Evolutionary conservation across 2,888 invertebrate species (phyloP).

Genomic region (Agonum fuliginosum): DNA sequence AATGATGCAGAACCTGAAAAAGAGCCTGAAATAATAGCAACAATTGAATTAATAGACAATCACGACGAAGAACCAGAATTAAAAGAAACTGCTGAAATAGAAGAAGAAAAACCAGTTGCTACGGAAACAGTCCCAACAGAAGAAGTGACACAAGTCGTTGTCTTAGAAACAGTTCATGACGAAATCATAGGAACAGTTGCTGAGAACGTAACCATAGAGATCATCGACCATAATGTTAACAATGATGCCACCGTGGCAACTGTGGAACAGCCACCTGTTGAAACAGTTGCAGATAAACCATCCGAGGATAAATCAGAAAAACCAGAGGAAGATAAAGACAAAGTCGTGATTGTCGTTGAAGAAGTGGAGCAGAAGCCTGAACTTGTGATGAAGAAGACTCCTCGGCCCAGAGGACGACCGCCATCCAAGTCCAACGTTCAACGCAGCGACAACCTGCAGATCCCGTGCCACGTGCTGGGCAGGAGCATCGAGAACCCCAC

Average conservation of each 20-base stretch:
- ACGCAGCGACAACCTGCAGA: background rate
- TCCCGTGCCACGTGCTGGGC: conserved; percentile 72
- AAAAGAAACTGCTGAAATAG: conserved; percentile 7
- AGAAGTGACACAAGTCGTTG: background rate
- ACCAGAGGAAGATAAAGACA: background rate
- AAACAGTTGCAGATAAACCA: background rate
- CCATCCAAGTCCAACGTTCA: background rate
- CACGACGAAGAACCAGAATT: background rate
- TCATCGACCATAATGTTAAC: conserved; percentile 20
- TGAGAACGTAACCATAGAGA: conserved; percentile 47
- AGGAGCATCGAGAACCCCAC: conserved; percentile 71
- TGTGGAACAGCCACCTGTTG: background rate
- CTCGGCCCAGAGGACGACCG: background rate
- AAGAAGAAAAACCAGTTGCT: background rate
- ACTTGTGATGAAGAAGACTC: background rate
- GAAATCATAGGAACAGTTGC: background rate
- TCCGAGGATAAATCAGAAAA: background rate
- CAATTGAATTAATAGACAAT: no score
- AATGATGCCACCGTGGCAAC: background rate
- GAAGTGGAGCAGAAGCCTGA: background rate
- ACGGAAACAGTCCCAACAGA: conserved; percentile 8
- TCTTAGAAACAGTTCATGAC: conserved; percentile 24
- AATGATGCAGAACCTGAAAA: background rate
- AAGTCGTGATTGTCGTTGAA: background rate
- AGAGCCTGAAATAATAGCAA: no score